Evolutionary conservation across 2,113 vertebrate genomes (phyloP).

Genomic region (Nyctibius bracteatus): DNA sequence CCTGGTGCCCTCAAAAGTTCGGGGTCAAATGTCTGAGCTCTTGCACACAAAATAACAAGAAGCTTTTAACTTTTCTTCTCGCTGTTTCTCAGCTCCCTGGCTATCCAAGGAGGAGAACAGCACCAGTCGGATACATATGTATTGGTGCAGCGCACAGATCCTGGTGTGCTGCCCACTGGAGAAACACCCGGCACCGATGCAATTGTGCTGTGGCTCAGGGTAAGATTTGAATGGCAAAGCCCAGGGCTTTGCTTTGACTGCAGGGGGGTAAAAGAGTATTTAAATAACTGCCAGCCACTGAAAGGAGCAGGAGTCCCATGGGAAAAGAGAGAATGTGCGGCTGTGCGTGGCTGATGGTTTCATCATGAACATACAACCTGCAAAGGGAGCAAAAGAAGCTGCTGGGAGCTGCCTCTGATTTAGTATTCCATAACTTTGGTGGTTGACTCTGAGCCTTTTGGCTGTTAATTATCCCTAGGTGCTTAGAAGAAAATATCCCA

Average conservation of each 20-base stretch:
- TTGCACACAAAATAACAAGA: not conserved
- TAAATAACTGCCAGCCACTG: slow-evolving; percentile 10
- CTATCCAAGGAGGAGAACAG: not conserved
- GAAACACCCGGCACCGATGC: not conserved
- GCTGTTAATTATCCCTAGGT: slow-evolving; percentile 44
- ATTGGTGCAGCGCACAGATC: not conserved
- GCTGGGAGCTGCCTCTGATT: slow-evolving; percentile 32
- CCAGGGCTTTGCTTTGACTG: slow-evolving; percentile 12
- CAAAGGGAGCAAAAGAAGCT: not conserved
- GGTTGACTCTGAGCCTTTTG: slow-evolving; percentile 1
- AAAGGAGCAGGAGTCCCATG: not conserved
- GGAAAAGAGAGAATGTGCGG: not conserved
- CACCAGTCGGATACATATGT: accelerated
- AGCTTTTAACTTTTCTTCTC: not conserved
- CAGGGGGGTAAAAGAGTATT: slow-evolving; percentile 17
- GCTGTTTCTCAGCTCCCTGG: not conserved
- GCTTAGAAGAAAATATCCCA: slow-evolving; percentile 23
- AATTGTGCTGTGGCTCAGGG: not conserved
- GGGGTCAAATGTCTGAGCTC: not conserved
- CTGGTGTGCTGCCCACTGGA: not conserved
- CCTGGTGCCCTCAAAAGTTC: accelerated
- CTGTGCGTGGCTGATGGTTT: not conserved
- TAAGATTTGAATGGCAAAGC: not conserved
- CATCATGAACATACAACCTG: not conserved
- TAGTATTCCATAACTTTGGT: slow-evolving; percentile 33